Evolutionary conservation across 2,113 vertebrate genomes (phyloP), one percentile per base, ranked within the genome.

Genomic region (Tychaedon coryphoeus): DNA sequence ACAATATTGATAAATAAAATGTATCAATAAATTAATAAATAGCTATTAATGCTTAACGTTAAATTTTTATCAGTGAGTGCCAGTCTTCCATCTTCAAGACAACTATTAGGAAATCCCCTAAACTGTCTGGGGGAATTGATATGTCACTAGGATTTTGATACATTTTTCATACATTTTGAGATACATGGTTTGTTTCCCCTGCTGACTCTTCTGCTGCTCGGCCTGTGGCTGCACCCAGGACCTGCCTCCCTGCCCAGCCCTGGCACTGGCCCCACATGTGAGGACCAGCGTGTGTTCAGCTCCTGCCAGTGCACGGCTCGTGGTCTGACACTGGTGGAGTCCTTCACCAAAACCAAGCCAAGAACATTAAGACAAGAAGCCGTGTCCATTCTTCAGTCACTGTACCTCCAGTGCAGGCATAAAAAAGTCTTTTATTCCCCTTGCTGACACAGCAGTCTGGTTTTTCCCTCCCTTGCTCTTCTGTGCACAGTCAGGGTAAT

Each of bases 181-280:
- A 19, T 23, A 14, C 0, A 7, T 8, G 5, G 2, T 10, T 62
- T 34, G 4, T 62, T 88, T 74, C 57, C 11, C 10, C 18, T 56
- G 19, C 9, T 22, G 8, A 4, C 4, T 19, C 1, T 71, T 17
- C 38, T 36, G 26, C 25, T 82, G 2, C 13, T 23, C 34, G 26
- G 10, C 23, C 26, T 1, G 1, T 3, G 1, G 19, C 40, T 66
- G n/a, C 19, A 4, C 7, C 10, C 38, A 60, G 57, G 7, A 42
- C 25, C 12, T 0, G 0, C 14, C 8, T 66, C 56, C 14, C 36
- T 18, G 15, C 0, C 4, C 33, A 81, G 29, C 24, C n/a, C 36
- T 1, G 6, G 38, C 0, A 0, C 17, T 25, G n/a, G 45, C 28
- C 22, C 53, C 0, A 2, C 19, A 4, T 0, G 0, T 0, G 3